Conservation (phyloP, 2,797 vertebrate genomes). For the Myotis pilosus region DNA sequence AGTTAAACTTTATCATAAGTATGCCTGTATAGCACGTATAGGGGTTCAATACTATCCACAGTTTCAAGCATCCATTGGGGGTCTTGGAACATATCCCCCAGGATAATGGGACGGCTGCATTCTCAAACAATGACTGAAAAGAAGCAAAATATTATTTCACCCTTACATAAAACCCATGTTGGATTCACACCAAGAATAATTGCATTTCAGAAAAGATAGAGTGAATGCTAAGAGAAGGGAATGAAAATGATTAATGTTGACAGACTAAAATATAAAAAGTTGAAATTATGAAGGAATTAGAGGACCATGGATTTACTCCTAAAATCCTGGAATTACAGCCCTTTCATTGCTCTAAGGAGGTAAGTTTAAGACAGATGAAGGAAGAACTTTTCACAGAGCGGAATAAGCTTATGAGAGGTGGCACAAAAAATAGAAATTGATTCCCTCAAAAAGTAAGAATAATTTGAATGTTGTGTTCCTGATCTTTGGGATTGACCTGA, state of each 20-base stretch:
- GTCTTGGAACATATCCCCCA: background rate
- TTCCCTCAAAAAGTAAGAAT: background rate
- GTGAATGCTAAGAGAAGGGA: background rate
- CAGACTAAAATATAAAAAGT: constrained; percentile 6
- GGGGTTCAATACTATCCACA: background rate
- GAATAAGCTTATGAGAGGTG: background rate
- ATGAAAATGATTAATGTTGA: background rate
- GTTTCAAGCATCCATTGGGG: background rate
- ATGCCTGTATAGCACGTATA: background rate
- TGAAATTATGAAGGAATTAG: constrained; percentile 13
- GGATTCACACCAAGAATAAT: background rate
- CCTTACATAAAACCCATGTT: background rate
- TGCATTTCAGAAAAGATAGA: background rate
- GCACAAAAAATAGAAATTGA: background rate
- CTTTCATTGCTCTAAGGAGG: background rate
- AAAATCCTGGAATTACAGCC: background rate
- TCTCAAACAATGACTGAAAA: background rate
- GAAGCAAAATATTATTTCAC: background rate
- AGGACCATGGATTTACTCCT: background rate
- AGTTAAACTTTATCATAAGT: background rate
- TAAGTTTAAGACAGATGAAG: background rate
- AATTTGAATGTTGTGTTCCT: background rate
- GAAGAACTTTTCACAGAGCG: background rate
- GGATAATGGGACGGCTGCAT: background rate
- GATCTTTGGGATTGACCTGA: background rate